Percentiles rank a stretch among this genome's conserved stretches.
phyloP scores from a whole-genome alignment of 2,113 vertebrate species.

The Delphinus delphis region DNA sequence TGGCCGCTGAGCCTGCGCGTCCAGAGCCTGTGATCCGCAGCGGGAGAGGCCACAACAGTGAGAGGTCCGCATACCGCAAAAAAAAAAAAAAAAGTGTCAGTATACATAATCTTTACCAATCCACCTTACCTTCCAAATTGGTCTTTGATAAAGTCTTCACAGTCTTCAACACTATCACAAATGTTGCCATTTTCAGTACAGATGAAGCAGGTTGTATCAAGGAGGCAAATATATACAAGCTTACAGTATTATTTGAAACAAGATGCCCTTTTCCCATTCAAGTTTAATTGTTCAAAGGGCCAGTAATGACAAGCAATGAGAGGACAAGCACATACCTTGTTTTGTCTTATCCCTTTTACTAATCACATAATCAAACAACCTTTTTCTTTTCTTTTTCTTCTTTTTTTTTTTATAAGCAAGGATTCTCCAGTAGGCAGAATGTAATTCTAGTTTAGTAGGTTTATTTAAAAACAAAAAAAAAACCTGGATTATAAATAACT shows the following conservation, averaged over 20 bases:
- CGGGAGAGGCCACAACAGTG: no score
- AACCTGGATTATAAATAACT: background rate
- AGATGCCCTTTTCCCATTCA: background rate
- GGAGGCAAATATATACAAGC: background rate
- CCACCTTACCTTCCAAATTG: background rate
- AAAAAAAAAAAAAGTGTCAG: background rate
- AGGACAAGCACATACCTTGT: background rate
- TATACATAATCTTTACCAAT: background rate
- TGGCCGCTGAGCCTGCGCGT: no score
- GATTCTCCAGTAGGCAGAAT: background rate
- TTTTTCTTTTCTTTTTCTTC: background rate
- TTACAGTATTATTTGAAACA: background rate
- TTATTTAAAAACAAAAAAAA: background rate
- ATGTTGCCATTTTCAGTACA: background rate
- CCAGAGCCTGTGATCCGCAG: no score
- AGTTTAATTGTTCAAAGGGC: background rate
- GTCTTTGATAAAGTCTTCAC: background rate
- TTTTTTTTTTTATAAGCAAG: constrained; percentile 1
- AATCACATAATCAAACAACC: background rate
- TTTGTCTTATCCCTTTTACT: background rate
- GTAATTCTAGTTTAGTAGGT: background rate
- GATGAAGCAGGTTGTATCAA: background rate
- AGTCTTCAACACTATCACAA: background rate
- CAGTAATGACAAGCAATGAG: background rate
- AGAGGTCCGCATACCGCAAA: no score